A percentile compares a stretch with the other conserved stretches of the same genome.
Conservation (phyloP, 1,140 invertebrate species). For the Trigoniulus corallinus region DNA sequence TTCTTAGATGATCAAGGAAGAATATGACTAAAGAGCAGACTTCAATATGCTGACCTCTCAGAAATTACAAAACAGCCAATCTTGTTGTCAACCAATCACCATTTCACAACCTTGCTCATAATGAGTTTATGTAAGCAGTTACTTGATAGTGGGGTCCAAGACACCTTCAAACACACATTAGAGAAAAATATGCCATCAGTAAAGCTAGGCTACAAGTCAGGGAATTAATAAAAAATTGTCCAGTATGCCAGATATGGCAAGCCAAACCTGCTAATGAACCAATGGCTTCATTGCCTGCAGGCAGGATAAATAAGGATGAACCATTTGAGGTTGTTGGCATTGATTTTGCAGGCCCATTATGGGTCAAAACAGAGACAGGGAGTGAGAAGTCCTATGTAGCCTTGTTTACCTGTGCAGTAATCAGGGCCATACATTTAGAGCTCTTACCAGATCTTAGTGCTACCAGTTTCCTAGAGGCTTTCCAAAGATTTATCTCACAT, state of each 20-base stretch:
- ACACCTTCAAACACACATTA: not conserved
- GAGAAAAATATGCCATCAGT: not conserved
- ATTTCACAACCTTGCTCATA: not conserved
- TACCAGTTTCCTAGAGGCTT: too few relatives aligned
- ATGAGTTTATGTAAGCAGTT: not conserved
- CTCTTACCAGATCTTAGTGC: too few relatives aligned
- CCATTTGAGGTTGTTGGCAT: not conserved
- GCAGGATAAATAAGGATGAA: not conserved
- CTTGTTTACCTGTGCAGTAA: too few relatives aligned
- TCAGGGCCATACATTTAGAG: too few relatives aligned
- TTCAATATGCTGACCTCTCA: not conserved
- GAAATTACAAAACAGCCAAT: not conserved
- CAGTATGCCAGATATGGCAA: not conserved
- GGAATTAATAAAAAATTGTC: not conserved
- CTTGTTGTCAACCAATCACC: not conserved
- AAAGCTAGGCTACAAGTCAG: not conserved
- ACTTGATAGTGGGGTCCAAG: not conserved
- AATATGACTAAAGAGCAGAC: not conserved
- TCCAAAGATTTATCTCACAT: too few relatives aligned
- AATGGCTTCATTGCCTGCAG: not conserved
- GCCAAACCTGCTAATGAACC: not conserved
- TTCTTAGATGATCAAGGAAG: not conserved
- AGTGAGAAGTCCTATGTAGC: too few relatives aligned
- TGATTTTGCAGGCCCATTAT: not conserved
- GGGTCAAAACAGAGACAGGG: too few relatives aligned